These are phyloP conservation scores for Mormyrus lacerda DNA, from an alignment of 2,113 vertebrate genomes.

Conservation along the genomic window DNA sequence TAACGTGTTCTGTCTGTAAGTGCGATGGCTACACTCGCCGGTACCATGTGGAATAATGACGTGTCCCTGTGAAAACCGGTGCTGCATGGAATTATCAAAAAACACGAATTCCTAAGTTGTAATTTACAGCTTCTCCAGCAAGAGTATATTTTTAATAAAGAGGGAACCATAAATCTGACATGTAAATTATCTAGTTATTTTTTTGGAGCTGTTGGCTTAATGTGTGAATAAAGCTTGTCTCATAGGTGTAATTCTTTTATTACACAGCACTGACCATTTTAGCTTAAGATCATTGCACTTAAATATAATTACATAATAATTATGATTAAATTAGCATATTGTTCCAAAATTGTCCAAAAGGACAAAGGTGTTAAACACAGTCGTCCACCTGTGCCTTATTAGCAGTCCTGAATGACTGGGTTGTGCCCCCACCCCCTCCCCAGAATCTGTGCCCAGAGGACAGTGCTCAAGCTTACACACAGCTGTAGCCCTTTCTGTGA, in stretches of 20 bases:
- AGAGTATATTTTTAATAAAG: not conserved
- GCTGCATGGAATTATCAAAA: not conserved
- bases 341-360: not conserved
- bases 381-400: not conserved
- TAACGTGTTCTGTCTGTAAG: not conserved
- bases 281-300: not conserved
- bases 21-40: not conserved
- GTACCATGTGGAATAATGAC: not conserved
- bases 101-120: not conserved
- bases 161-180: not conserved
- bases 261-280: not conserved
- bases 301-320: not conserved
- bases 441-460: not conserved
- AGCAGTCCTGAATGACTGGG: not conserved
- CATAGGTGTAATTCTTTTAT: not conserved
- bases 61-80: not conserved
- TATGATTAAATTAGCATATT: not conserved
- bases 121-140: not conserved
- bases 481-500: not conserved
- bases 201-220: not conserved
- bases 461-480: not conserved
- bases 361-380: not conserved
- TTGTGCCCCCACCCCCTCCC: not conserved
- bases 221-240: not conserved
- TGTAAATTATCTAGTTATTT: not conserved